Conservation (phyloP, 2,113 vertebrate genomes). For the Campylomormyrus tamandua region DNA sequence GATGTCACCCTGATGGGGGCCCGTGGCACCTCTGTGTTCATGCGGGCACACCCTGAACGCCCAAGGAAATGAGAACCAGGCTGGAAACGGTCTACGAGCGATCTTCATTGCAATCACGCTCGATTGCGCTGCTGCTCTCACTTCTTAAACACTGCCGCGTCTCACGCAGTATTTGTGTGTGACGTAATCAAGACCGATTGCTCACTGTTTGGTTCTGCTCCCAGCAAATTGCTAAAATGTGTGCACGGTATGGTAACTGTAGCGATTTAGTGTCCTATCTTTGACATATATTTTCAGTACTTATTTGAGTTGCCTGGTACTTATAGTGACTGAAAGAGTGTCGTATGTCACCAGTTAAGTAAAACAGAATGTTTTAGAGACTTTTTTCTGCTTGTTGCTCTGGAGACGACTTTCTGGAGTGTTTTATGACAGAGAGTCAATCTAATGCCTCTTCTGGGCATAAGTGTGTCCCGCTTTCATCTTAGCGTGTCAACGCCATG, state of each 20-base stretch:
- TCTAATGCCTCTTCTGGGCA: slow-evolving; percentile 1
- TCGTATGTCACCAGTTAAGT: slow-evolving; percentile 37
- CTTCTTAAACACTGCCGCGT: slow-evolving; percentile 34
- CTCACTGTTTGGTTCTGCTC: slow-evolving; percentile 37
- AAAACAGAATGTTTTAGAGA: slow-evolving; percentile 35
- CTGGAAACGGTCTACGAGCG: background rate
- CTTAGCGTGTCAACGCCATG: background rate
- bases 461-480: background rate
- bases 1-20: background rate
- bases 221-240: slow-evolving; percentile 46
- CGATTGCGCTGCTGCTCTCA: slow-evolving; percentile 37
- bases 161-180: slow-evolving; percentile 36
- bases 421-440: slow-evolving; percentile 2
- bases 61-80: slow-evolving; percentile 10
- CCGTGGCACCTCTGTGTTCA: background rate
- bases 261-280: slow-evolving; percentile 32
- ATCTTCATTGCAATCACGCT: slow-evolving; percentile 43
- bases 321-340: slow-evolving; percentile 36
- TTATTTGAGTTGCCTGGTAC: slow-evolving; percentile 39
- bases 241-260: slow-evolving; percentile 35
- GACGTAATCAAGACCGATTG: slow-evolving; percentile 44
- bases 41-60: background rate
- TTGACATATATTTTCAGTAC: slow-evolving; percentile 34
- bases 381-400: slow-evolving; percentile 20
- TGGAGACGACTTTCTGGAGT: slow-evolving; percentile 26